phyloP scores from a whole-genome alignment of 2,797 vertebrate genomes.

The Parauchenoglanis punctatus region DNA sequence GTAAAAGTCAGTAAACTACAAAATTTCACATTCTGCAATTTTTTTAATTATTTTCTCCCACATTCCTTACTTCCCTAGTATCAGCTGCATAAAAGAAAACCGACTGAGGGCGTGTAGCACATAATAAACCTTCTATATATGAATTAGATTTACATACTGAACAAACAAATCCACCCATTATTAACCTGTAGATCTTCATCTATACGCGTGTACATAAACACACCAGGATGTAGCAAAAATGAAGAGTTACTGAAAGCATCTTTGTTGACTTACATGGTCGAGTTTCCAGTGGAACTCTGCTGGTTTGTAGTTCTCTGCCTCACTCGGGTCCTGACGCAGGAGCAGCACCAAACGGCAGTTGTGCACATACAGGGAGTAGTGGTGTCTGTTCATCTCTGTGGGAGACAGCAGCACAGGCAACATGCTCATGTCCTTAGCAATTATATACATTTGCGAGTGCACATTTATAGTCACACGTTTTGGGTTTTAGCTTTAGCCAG shows the following conservation, averaged over 20 bases:
- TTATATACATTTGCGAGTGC: not conserved
- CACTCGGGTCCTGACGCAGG: constrained; percentile 88
- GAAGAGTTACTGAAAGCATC: not conserved
- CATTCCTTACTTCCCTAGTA: not conserved
- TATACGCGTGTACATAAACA: not conserved
- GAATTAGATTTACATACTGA: constrained; percentile 8
- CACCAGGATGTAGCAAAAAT: constrained; percentile 11
- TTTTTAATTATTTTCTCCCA: no score
- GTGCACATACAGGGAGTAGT: constrained; percentile 91
- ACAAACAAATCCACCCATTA: constrained; percentile 32
- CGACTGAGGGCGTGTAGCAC: not conserved
- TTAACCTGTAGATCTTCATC: not conserved
- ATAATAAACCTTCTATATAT: constrained; percentile 1
- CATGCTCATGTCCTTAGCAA: not conserved
- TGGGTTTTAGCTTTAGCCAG: not conserved
- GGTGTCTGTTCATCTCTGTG: constrained; percentile 95
- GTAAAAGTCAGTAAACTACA: not conserved
- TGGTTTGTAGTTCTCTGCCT: constrained; percentile 87
- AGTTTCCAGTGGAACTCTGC: constrained; percentile 98
- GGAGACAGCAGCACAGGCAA: constrained; percentile 11
- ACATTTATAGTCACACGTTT: no score
- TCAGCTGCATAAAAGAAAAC: not conserved
- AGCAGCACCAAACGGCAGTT: constrained; percentile 93
- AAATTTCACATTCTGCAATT: not conserved
- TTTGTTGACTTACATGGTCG: constrained; percentile 79